These are phyloP conservation scores for Siphamia tubifer DNA, from an alignment of 2,113 vertebrate genomes.

Conservation along the genomic window DNA sequence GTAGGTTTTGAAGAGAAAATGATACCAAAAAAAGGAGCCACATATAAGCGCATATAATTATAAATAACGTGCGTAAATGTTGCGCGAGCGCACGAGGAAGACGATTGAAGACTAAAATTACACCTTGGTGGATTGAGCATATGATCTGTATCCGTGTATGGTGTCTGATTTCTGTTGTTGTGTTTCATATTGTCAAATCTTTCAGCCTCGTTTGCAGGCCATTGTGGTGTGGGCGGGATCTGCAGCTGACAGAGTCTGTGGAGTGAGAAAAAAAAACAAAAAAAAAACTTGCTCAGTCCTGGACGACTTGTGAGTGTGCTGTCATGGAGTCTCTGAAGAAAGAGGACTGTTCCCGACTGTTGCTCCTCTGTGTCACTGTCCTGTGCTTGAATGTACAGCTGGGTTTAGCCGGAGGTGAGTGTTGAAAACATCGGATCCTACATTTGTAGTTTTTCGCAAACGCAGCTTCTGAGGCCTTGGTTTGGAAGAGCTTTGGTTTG, in stretches of 20 bases:
- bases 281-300: conserved; percentile 3
- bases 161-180: too few species aligned
- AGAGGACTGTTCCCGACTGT: not conserved
- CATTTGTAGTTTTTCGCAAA: not conserved
- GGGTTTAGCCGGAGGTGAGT: conserved; percentile 51
- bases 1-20: too few species aligned
- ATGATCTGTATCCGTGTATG: too few species aligned
- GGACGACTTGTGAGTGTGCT: not conserved
- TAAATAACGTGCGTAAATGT: too few species aligned
- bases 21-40: too few species aligned
- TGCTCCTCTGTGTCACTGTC: not conserved
- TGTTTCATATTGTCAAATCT: too few species aligned
- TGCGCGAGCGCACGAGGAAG: too few species aligned
- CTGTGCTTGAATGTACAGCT: conserved; percentile 7
- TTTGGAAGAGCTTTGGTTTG: not conserved
- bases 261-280: too few species aligned
- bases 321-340: conserved; percentile 56
- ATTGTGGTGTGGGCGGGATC: too few species aligned
- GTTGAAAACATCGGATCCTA: not conserved
- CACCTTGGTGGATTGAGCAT: too few species aligned
- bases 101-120: too few species aligned
- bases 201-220: not conserved
- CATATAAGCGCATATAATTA: too few species aligned
- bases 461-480: conserved; percentile 2
- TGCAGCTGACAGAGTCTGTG: not conserved